Conservation (phyloP, 2,113 vertebrate species). For the Guaruba guarouba region DNA sequence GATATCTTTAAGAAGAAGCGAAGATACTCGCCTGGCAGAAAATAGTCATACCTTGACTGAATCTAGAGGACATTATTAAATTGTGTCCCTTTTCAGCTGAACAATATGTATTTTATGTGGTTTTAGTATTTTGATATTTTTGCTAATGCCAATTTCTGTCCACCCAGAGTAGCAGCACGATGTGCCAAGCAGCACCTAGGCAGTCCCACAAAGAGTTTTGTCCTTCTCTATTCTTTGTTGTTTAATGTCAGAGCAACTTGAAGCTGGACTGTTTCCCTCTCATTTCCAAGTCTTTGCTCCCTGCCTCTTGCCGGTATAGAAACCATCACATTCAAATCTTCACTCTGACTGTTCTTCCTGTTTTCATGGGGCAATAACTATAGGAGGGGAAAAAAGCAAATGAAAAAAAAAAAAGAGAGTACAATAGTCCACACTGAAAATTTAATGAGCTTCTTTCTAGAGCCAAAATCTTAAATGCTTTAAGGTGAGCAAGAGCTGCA, state of each 20-base stretch:
- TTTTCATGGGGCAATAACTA: background rate
- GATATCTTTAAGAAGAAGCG: background rate
- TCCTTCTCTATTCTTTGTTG: background rate
- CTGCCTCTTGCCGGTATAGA: background rate
- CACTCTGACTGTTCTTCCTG: background rate
- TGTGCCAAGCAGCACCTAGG: background rate
- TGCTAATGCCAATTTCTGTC: background rate
- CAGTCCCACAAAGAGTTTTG: background rate
- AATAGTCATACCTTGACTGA: background rate
- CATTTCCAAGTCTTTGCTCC: background rate
- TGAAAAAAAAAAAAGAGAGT: rapidly evolving
- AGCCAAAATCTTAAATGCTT: background rate
- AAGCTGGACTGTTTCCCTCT: background rate
- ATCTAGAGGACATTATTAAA: background rate
- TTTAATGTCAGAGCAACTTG: background rate
- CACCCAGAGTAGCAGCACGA: background rate
- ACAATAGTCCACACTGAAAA: background rate
- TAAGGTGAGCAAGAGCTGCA: background rate
- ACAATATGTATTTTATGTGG: background rate
- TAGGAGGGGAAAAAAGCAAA: background rate
- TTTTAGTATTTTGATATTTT: background rate
- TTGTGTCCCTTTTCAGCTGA: background rate
- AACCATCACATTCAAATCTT: background rate
- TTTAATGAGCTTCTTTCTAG: background rate
- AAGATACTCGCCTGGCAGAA: background rate